phyloP scores from a whole-genome alignment of 2,888 invertebrate species.

The Tenthredo amoena region DNA sequence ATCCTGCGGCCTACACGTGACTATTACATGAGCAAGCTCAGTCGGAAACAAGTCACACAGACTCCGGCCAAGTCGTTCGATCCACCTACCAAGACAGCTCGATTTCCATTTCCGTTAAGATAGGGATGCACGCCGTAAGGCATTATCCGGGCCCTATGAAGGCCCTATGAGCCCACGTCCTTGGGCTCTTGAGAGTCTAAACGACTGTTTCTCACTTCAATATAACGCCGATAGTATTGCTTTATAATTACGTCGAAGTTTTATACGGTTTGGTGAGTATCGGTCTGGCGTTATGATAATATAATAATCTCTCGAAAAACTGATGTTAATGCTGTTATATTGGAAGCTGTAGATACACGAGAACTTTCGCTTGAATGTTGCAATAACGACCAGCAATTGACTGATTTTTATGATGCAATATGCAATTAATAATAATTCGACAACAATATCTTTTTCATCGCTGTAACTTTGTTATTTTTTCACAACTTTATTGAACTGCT shows the following conservation, averaged over 20 bases:
- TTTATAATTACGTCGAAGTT: conserved; percentile 20
- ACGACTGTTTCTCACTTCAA: conserved; percentile 37
- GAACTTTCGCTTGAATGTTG: conserved; percentile 13
- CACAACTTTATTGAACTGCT: background rate
- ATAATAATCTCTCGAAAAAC: conserved; percentile 24
- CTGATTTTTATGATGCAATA: conserved; percentile 9
- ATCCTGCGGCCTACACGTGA: conserved; percentile 33
- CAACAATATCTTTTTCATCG: background rate
- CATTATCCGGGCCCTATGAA: background rate
- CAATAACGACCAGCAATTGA: conserved; percentile 6
- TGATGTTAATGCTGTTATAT: conserved; percentile 14
- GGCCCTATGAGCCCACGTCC: conserved; percentile 7
- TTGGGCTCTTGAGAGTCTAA: background rate
- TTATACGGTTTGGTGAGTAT: conserved; percentile 15
- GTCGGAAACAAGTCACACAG: conserved; percentile 24
- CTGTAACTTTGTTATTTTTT: conserved; percentile 13
- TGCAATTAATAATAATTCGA: conserved; percentile 27
- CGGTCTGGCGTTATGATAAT: conserved; percentile 15
- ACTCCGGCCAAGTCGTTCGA: conserved; percentile 35
- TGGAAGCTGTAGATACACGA: background rate
- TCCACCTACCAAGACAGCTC: conserved; percentile 39
- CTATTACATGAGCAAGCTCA: conserved; percentile 37
- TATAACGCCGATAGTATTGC: conserved; percentile 21
- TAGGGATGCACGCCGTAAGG: conserved; percentile 34
- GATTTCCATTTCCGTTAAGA: conserved; percentile 48